These are phyloP conservation scores for Hylia prasina DNA, from an alignment of 2,113 vertebrate species.

Conservation along the genomic window DNA sequence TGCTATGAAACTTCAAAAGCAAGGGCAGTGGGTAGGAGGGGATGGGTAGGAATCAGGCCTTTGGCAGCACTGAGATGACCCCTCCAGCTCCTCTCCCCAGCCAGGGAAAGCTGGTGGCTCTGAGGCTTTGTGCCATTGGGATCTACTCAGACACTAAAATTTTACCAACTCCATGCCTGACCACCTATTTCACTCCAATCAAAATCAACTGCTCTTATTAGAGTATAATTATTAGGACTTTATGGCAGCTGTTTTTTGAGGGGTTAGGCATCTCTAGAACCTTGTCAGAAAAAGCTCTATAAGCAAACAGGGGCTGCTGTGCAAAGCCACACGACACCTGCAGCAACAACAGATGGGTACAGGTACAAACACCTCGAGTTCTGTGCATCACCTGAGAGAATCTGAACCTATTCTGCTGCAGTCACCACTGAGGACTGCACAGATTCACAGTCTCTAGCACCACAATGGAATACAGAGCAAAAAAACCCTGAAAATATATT, in stretches of 20 bases:
- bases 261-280: background rate
- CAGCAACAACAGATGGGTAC: background rate
- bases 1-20: background rate
- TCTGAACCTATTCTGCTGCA: background rate
- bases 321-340: background rate
- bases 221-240: background rate
- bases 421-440: background rate
- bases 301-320: background rate
- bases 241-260: background rate
- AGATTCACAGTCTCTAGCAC: background rate
- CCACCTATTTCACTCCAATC: background rate
- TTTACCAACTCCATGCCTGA: background rate
- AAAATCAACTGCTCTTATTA: background rate
- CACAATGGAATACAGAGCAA: background rate
- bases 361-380: background rate
- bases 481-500: background rate
- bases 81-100: background rate
- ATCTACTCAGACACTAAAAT: background rate
- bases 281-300: background rate
- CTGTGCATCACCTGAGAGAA: background rate
- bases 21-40: background rate
- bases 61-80: background rate
- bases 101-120: background rate
- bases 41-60: background rate
- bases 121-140: rapidly evolving